Evolutionary conservation across 2,797 vertebrate genomes (phyloP).

Genomic region (Knipowitschia caucasica): DNA sequence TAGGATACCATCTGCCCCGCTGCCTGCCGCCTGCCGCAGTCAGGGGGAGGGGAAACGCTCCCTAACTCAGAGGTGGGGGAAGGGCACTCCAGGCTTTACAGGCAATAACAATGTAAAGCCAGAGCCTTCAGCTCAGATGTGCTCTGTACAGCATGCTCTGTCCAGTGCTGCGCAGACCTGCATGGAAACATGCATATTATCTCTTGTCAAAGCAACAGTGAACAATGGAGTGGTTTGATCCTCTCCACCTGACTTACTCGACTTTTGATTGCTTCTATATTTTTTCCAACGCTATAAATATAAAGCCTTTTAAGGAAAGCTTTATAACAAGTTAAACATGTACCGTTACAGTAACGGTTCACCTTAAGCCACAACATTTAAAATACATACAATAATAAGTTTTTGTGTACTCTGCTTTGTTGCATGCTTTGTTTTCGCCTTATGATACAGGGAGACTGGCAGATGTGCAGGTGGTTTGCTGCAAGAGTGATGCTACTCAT

Average conservation of each 20-base stretch:
- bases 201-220: not conserved
- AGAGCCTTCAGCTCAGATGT: constrained; percentile 58
- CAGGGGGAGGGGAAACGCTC: constrained; percentile 78
- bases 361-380: too few species aligned
- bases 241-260: not conserved
- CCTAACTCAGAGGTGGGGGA: constrained; percentile 62
- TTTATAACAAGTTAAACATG: too few species aligned
- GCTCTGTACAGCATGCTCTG: constrained; percentile 24
- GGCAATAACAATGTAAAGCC: constrained; percentile 67
- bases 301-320: not conserved
- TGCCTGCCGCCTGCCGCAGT: constrained; percentile 82
- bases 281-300: not conserved
- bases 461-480: constrained; percentile 1
- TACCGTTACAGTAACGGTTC: too few species aligned
- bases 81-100: constrained; percentile 65
- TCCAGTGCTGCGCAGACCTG: not conserved
- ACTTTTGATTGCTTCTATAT: not conserved
- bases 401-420: too few species aligned
- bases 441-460: constrained; percentile 15
- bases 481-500: not conserved
- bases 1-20: constrained; percentile 89
- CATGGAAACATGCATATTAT: not conserved
- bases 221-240: not conserved
- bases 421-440: too few species aligned
- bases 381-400: too few species aligned